phyloP scores from a whole-genome alignment of 92 coral and sea anemone species.

The Siderastrea siderea region DNA sequence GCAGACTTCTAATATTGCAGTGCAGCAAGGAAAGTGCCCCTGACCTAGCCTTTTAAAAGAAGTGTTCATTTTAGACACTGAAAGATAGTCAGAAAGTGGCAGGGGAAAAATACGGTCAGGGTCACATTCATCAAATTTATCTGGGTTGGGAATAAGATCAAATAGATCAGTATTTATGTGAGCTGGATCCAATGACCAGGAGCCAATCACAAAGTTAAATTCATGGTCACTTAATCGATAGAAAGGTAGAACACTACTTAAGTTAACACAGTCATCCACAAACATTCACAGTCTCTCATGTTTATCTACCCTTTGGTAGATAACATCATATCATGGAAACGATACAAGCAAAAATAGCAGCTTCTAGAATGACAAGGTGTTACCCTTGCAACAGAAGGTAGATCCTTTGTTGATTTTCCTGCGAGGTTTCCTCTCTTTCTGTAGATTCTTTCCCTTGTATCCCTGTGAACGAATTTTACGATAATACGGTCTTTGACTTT shows the following conservation, averaged over 20 bases:
- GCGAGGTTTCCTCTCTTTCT: slow-evolving; percentile 1
- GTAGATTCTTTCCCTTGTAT: slow-evolving; percentile 21
- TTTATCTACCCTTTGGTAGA: too few species aligned
- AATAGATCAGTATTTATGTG: not conserved
- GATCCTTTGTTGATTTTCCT: not conserved
- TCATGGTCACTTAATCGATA: not conserved
- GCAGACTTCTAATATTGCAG: slow-evolving; percentile 62
- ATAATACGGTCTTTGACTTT: slow-evolving; percentile 24
- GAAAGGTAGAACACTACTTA: not conserved
- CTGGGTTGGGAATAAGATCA: not conserved
- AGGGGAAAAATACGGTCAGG: not conserved
- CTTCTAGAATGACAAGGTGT: not conserved
- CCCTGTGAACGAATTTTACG: slow-evolving; percentile 15
- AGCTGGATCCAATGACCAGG: not conserved
- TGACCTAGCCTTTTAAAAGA: too few species aligned
- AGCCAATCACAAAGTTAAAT: not conserved
- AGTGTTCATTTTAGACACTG: not conserved
- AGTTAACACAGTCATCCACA: not conserved
- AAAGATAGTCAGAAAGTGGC: not conserved
- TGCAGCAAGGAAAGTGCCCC: slow-evolving; percentile 12
- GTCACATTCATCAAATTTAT: not conserved
- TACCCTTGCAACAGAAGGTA: not conserved
- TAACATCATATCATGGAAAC: too few species aligned
- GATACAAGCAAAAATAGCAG: too few species aligned
- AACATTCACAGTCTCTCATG: too few species aligned